Conservation (phyloP, 2,113 vertebrate genomes). For the Pygoscelis antarcticus region DNA sequence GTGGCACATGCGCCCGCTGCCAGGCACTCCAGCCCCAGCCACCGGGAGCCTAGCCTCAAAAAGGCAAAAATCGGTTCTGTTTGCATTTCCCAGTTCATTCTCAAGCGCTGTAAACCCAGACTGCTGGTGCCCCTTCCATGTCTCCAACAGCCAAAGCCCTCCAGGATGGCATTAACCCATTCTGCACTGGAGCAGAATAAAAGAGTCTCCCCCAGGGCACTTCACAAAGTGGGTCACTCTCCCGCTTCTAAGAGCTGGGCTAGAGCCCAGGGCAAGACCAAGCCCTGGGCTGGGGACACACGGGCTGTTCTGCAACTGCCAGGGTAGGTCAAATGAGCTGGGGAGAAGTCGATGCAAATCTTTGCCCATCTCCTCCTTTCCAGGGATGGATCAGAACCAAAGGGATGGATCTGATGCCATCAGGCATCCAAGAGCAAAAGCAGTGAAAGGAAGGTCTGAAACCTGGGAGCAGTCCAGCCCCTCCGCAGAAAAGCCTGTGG, state of each 20-base stretch:
- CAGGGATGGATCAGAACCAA: background rate
- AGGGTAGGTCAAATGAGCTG: background rate
- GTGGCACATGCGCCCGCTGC: background rate
- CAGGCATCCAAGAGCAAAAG: background rate
- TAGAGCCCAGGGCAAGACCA: background rate
- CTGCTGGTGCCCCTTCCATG: background rate
- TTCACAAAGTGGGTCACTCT: constrained; percentile 65
- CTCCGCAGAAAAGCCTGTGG: background rate
- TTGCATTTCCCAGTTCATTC: constrained; percentile 63
- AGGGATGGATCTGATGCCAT: background rate
- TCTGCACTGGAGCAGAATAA: background rate
- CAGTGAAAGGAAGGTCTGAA: background rate
- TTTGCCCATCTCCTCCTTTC: background rate
- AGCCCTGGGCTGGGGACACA: background rate
- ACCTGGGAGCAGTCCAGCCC: background rate
- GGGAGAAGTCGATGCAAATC: background rate
- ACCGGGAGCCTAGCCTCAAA: background rate
- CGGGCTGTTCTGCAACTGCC: background rate
- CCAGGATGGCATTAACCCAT: constrained; percentile 52
- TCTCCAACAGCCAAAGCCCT: background rate
- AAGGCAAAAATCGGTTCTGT: constrained; percentile 7
- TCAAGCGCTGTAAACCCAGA: constrained; percentile 2
- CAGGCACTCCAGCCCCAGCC: background rate
- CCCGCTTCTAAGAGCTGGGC: background rate
- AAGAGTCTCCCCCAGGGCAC: background rate